These are phyloP conservation scores for Serrognathus titanus DNA, from an alignment of 2,888 invertebrate genomes.

Conservation along the genomic window DNA sequence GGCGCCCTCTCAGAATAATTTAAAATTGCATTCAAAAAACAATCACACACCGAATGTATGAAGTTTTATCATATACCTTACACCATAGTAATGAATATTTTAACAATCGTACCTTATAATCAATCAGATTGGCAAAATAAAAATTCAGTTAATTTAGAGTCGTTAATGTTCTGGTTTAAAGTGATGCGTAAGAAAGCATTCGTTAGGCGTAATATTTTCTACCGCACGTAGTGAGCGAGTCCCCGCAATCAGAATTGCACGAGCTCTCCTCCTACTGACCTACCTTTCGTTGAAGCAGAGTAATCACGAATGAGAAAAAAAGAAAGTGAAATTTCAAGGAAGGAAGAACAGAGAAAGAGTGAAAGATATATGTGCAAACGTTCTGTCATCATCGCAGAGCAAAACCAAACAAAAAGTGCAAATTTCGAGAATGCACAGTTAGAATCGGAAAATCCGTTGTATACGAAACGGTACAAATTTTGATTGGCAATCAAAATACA, in stretches of 20 bases:
- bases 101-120: slow-evolving; percentile 26
- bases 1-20: not conserved
- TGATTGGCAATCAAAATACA: not conserved
- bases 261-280: slow-evolving; percentile 19
- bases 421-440: slow-evolving; percentile 1
- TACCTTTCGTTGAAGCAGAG: slow-evolving; percentile 19
- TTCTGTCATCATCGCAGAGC: not conserved
- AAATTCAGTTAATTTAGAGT: slow-evolving; percentile 3
- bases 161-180: no score
- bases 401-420: slow-evolving; percentile 11
- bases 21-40: not conserved
- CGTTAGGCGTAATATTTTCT: slow-evolving; percentile 4
- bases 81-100: slow-evolving; percentile 21
- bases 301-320: not conserved
- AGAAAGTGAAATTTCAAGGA: slow-evolving; percentile 17
- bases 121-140: slow-evolving; percentile 6
- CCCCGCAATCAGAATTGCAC: slow-evolving; percentile 1
- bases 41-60: slow-evolving; percentile 21
- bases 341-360: slow-evolving; percentile 20
- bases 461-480: not conserved
- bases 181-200: slow-evolving; percentile 4
- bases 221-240: not conserved
- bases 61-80: slow-evolving; percentile 26
- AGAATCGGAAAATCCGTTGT: slow-evolving; percentile 1
- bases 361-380: slow-evolving; percentile 14